Evolutionary conservation across 2,888 invertebrate genomes (phyloP).

Genomic region (Dinocampus coccinellae): DNA sequence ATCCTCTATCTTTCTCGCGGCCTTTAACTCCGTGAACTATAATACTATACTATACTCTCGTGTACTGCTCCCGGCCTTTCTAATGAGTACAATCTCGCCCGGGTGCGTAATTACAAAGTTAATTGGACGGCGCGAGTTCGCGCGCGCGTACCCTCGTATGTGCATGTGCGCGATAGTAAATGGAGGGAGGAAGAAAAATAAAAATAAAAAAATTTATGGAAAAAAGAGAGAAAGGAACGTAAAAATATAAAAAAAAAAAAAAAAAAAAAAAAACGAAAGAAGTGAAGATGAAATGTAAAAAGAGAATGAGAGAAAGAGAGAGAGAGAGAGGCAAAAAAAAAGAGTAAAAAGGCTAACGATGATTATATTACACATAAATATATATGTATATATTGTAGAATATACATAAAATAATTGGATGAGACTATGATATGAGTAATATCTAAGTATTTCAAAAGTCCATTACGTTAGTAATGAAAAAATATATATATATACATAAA

Average conservation of each 20-base stretch:
- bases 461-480: no score
- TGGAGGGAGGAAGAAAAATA: no score
- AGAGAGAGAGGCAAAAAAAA: neutral
- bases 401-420: constrained; percentile 52
- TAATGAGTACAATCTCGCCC: constrained; percentile 57
- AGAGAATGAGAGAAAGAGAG: neutral
- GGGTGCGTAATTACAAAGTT: constrained; percentile 57
- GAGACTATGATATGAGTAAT: constrained; percentile 34
- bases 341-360: constrained; percentile 1
- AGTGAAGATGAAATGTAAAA: no score
- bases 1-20: constrained; percentile 16
- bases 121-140: constrained; percentile 53
- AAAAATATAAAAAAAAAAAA: neutral
- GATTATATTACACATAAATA: no score
- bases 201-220: no score
- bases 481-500: no score
- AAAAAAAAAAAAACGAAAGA: no score
- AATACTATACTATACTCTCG: neutral
- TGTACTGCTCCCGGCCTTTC: constrained; percentile 46
- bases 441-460: neutral
- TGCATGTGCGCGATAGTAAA: no score
- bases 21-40: constrained; percentile 11
- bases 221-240: no score
- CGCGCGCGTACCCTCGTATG: constrained; percentile 39
- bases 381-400: neutral